Percentiles rank a stretch among this genome's conserved stretches.
Conservation (phyloP, 2,888 invertebrate species). For the Exephanes ischioxanthus region DNA sequence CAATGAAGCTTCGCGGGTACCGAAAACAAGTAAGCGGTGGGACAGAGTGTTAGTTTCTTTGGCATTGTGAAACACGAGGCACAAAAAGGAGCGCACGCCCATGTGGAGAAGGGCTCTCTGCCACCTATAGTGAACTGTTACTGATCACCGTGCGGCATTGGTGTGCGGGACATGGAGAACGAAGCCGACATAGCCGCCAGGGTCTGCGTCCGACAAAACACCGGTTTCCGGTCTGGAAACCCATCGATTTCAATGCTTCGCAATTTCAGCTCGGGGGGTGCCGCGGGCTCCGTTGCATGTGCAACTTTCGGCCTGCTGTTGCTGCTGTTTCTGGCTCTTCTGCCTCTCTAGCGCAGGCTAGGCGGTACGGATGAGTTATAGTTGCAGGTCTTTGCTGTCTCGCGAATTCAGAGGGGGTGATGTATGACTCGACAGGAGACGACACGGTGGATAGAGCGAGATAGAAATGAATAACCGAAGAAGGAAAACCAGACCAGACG, state of each 20-base stretch:
- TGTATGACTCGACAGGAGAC: constrained; percentile 82
- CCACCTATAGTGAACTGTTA: constrained; percentile 33
- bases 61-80: constrained; percentile 32
- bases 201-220: constrained; percentile 54
- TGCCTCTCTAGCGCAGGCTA: constrained; percentile 70
- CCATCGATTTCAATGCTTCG: constrained; percentile 55
- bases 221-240: constrained; percentile 61
- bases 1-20: not conserved
- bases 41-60: not conserved
- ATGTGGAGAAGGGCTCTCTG: constrained; percentile 32
- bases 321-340: constrained; percentile 51
- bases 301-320: constrained; percentile 39
- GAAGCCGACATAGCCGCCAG: constrained; percentile 43
- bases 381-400: constrained; percentile 80
- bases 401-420: constrained; percentile 80
- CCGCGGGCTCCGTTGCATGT: constrained; percentile 31
- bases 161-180: constrained; percentile 9
- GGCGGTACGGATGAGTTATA: constrained; percentile 83
- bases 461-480: constrained; percentile 38
- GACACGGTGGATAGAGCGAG: constrained; percentile 53
- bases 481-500: constrained; percentile 40
- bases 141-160: constrained; percentile 14
- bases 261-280: constrained; percentile 39
- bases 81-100: constrained; percentile 35
- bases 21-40: constrained; percentile 1